Evolutionary conservation across 2,113 vertebrate species (phyloP), one percentile per base, ranked within the genome.

Genomic region (Oreochromis tanganicae): DNA sequence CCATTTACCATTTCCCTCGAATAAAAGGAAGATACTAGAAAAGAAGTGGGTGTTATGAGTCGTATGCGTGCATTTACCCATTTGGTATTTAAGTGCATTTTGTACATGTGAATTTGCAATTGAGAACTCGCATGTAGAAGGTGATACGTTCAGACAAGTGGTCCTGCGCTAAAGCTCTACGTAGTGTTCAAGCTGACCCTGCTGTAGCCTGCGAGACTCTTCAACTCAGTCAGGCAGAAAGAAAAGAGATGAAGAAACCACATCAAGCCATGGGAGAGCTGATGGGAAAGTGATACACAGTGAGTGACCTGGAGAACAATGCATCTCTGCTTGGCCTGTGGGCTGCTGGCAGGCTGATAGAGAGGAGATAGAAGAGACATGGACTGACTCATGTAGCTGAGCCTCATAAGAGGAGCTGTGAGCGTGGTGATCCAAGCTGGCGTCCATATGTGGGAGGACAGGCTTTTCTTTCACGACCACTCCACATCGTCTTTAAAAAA

Each of bases 401-500:
- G 82, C 54, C 88, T 89, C 84, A 83, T 81, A 79, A 87, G 86
- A 89, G 86, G 85, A 91, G 86, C 81, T 87, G 91, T 54, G 86
- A 92, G 89, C 43, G 38, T 80, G 87, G 83, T 73, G 89, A 91
- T 88, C 80, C 82, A 81, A 88, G 87, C 88, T 89, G 83, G 78
- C 17, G 43, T 83, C 57, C 90, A 83, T 73, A 89, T 85, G 94
- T 95, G 91, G 94, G 94, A 94, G 91, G 92, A 94, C 54, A 92
- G 82, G 88, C 87, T 89, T 38, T 82, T 89, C 90, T 83, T 91
- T 92, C 87, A 89, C 34, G 56, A 85, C 84, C 81, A 89, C 84
- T 73, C 68, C 84, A 68, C 63, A 71, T 89, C 78, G 19, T 85
- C 81, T 88, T 91, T 90, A 2, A 57, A 87, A 87, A 89, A 78